Evolutionary conservation across 2,797 vertebrate genomes (phyloP), one percentile per base, ranked within the genome.

Genomic region (Enteromius mattozi): DNA sequence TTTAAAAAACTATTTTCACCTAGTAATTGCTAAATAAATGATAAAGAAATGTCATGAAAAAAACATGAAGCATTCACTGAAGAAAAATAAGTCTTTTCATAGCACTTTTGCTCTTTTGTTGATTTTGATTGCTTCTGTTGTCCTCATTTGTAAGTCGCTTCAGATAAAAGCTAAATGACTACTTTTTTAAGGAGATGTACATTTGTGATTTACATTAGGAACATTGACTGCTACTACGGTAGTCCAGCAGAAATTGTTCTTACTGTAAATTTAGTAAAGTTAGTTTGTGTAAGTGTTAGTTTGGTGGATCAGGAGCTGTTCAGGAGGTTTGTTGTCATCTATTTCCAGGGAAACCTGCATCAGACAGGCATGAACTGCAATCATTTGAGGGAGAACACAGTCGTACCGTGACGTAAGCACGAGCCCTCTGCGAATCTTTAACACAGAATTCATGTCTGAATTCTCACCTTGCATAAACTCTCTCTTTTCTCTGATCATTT

Each of bases 401-500:
- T 6, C 14, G n/a, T 17, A 37, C 21, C 2, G 4, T 40, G 49
- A 80, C n/a, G 14, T 69, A 16, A 19, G 45, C 78, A 56, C 40
- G 24, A 70, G 65, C 65, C 65, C 65, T n/a, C 30, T 0, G 61
- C 1, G 40, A 74, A 61, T 42, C 35, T 54, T 56, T 71, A 81
- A 45, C 80, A 30, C 3, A n/a, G 35, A 72, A 81, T 3, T 40
- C 51, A 81, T 72, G 69, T 75, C 17, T 74, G 27, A 63, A 82
- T 49, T 42, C 70, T 59, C 70, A 74, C 21, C 4, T 63, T 56
- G 70, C 27, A 49, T 37, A 35, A 68, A 79, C 27, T 7, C 42
- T 63, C 70, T 49, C 14, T 82, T n/a, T 63, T 33, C 56, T 63
- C 54, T 69, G 47, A 80, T 72, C 70, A 45, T 82, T 24, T 65